These are phyloP conservation scores for Bombus huntii DNA, from an alignment of 1,140 invertebrate species.

Conservation along the genomic window DNA sequence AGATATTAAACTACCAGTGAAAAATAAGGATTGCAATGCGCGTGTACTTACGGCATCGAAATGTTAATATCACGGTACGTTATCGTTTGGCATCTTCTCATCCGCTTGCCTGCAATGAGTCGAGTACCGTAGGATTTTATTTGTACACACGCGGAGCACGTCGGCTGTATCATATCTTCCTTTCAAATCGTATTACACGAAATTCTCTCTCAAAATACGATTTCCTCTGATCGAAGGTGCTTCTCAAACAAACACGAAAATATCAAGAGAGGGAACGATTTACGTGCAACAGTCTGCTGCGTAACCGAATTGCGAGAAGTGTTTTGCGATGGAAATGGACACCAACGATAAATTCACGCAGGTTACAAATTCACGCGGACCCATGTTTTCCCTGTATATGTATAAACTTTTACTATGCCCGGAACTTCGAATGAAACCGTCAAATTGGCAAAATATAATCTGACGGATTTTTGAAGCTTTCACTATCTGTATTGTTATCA, in stretches of 20 bases:
- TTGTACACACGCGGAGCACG: neutral
- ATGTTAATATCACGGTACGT: no score
- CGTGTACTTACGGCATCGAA: neutral
- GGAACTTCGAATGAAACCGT: neutral
- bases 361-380: neutral
- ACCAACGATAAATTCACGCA: neutral
- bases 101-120: neutral
- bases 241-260: conserved; percentile 11
- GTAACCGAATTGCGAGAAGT: neutral
- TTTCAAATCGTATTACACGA: conserved; percentile 28
- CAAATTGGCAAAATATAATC: neutral
- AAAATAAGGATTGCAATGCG: neutral
- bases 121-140: neutral
- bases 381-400: neutral
- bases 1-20: neutral
- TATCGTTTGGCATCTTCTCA: neutral
- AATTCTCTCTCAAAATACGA: conserved; percentile 23
- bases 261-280: neutral
- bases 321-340: neutral
- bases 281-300: neutral
- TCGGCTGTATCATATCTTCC: neutral
- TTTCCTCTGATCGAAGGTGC: neutral
- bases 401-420: neutral
- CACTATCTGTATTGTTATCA: neutral
- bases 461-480: neutral